A percentile compares a stretch with the other conserved stretches of the same genome.
phyloP scores from a whole-genome alignment of 2,113 vertebrate genomes.

The Struthio camelus region DNA sequence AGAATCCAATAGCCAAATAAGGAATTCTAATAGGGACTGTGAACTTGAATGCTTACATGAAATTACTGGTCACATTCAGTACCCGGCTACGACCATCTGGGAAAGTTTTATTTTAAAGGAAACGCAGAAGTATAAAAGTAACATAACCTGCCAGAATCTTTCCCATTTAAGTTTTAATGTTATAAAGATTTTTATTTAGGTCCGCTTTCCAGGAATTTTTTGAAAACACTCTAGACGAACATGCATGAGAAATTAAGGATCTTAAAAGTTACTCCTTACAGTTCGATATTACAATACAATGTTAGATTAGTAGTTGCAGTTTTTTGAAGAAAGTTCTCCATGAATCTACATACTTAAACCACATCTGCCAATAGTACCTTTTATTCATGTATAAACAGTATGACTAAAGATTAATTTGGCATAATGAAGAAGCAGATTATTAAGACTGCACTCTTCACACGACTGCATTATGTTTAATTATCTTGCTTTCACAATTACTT shows the following conservation, averaged over 20 bases:
- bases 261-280: background rate
- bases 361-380: background rate
- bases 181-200: background rate
- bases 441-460: background rate
- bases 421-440: background rate
- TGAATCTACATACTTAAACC: background rate
- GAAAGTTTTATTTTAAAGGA: slow-evolving; percentile 51
- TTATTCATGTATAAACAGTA: background rate
- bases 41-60: slow-evolving; percentile 62
- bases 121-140: slow-evolving; percentile 12
- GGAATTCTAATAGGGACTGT: slow-evolving; percentile 51
- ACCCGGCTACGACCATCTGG: slow-evolving; percentile 37
- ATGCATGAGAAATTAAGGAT: background rate
- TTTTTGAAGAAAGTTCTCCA: background rate
- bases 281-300: background rate
- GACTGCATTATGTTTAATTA: background rate
- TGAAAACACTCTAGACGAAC: background rate
- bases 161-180: background rate
- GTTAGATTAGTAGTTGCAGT: background rate
- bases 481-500: background rate
- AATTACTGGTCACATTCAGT: slow-evolving; percentile 64
- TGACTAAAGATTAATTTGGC: background rate
- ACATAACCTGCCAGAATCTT: background rate
- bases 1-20: slow-evolving; percentile 55
- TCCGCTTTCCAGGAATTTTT: background rate